Base-by-base conservation (phyloP, 1,140 invertebrate genomes). In the Andrena cerasifolii region DNA sequence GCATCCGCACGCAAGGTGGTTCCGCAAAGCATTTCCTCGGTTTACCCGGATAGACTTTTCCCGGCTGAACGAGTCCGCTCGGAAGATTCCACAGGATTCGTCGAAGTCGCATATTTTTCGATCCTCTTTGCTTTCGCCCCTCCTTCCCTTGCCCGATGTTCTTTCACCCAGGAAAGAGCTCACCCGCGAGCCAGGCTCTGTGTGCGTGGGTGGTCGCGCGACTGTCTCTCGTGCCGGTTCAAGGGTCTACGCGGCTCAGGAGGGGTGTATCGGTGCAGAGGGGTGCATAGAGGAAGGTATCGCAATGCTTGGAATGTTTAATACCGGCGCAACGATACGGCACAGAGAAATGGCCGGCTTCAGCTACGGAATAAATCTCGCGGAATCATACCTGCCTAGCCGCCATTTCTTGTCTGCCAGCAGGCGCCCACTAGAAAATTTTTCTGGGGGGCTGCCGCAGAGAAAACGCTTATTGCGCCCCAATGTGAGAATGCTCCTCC, bases 231-330 rank as follows among this genome's bases (percentile, higher is more conserved):
- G 65, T 47, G 40, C 58, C 10, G 43, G 62, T 67, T 68, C 68
- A 62, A 78, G 53, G 62, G 49, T 59, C 24, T 70, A 66, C 47
- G 63, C 73, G 75, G 43, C n/a, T 36, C 4, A 14, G 36, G 62
- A 61, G 73, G 33, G 61, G 73, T 77, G 68, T 85, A 78, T 86
- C 73, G 72, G 76, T 33, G 59, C 6, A n/a, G 21, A 8, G 49
- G 3, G 54, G 18, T 18, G n/a, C 49, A 36, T 56, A 51, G 72
- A 75, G 63, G 72, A 75, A 76, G 72, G 84, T 86, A 89, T 86
- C 82, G 88, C 85, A 82, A 91, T 90, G 85, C 86, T 80, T 85
- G 89, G 88, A 90, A 91, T 90, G 89, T 90, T 91, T 91, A 90
- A 91, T 91, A 90, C 89, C 85, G 85, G 81, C 79, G 85, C 82